phyloP scores from a whole-genome alignment of 2,888 invertebrate genomes.

The Meliscaeva auricollis region DNA sequence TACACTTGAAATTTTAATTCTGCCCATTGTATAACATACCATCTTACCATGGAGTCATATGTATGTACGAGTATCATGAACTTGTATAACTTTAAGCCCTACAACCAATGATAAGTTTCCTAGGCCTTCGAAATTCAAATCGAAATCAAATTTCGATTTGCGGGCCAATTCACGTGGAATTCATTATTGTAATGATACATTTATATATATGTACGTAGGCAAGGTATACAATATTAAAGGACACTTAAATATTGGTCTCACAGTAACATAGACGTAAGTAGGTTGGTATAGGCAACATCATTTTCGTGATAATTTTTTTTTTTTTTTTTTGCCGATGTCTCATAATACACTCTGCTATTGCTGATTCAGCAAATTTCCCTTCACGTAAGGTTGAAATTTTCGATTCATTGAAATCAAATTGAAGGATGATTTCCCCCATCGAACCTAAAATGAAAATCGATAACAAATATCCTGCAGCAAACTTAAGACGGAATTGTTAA shows the following conservation, averaged over 20 bases:
- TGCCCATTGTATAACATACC: slow-evolving; percentile 21
- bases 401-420: slow-evolving; percentile 64
- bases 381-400: slow-evolving; percentile 31
- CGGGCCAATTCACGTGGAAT: slow-evolving; percentile 28
- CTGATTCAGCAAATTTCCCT: slow-evolving; percentile 26
- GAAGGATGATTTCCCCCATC: slow-evolving; percentile 56
- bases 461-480: slow-evolving; percentile 75
- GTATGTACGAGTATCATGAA: too few species aligned
- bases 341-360: slow-evolving; percentile 1
- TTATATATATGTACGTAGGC: not conserved
- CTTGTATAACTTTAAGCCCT: too few species aligned
- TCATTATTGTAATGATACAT: slow-evolving; percentile 5
- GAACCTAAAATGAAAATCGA: slow-evolving; percentile 70
- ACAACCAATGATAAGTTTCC: too few species aligned
- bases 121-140: slow-evolving; percentile 7
- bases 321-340: not conserved
- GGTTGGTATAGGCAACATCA: not conserved
- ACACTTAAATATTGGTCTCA: not conserved
- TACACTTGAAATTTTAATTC: slow-evolving; percentile 4
- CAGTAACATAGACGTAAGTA: not conserved
- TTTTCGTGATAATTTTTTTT: slow-evolving; percentile 20
- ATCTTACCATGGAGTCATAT: slow-evolving; percentile 1
- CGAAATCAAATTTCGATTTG: slow-evolving; percentile 27
- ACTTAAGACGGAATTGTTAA: slow-evolving; percentile 35
- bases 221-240: slow-evolving; percentile 3